Base-by-base conservation (phyloP, 2,113 vertebrate genomes). In the Porphyrio hochstetteri region DNA sequence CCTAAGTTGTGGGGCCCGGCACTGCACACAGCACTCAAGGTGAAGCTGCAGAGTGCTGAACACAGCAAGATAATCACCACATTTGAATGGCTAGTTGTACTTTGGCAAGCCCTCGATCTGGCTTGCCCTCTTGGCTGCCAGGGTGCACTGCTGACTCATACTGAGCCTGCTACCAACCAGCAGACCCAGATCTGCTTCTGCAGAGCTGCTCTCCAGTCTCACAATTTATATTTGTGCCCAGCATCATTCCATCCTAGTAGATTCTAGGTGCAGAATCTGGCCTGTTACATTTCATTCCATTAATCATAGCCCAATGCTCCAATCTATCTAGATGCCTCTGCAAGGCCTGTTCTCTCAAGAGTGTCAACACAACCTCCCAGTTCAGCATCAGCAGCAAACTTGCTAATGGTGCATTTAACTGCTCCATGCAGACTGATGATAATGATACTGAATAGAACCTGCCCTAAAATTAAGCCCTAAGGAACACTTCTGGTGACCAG, bases 361-460 rank as follows among this genome's bases (percentile, higher is more conserved):
- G 40, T 16, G 3, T 8, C 35, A 71, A 15, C 8, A 56, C 38
- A 28, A 42, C 21, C n/a, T 27, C 77, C 36, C 71, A 82, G 65
- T 14, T 44, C n/a, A 29, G 28, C 11, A 21, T n/a, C n/a, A 28
- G 16, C 69, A 38, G 9, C 29, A 76, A 48, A 21, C 15, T n/a
- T 76, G 23, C 8, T 86, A 67, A 29, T 8, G 35, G 24, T n/a
- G 16, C 24, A 35, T 50, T 78, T 42, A 53, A 9, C 53, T 42
- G n/a, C 42, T 55, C 21, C 6, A 8, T 27, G 16, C 13, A 46
- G 29, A 27, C 23, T 6, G 1, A 3, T 31, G 28, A 10, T 4
- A 23, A 29, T 0, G 0, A 9, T 1, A 8, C 10, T 36, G 67
- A 60, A 69, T 6, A 20, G 31, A 76, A 42, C 16, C 27, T 23